These are phyloP conservation scores for Trididemnum miniatum DNA, from an alignment of 23 tunicate species.

Conservation along the genomic window DNA sequence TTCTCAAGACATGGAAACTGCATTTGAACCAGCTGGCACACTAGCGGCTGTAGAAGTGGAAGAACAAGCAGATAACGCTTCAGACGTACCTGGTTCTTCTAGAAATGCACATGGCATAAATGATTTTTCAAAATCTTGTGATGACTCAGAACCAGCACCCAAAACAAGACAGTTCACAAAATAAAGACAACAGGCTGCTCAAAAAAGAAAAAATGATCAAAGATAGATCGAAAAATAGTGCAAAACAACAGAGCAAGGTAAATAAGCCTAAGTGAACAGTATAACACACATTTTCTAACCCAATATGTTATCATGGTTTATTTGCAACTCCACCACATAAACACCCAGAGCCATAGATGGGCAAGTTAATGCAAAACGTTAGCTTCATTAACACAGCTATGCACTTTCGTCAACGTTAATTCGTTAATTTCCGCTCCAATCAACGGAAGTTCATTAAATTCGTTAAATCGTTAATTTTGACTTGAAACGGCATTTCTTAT, in stretches of 20 bases:
- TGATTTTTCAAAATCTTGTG: not conserved
- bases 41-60: not conserved
- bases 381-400: too few relatives aligned
- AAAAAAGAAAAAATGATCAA: not conserved
- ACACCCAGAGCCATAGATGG: too few relatives aligned
- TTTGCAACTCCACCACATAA: not conserved
- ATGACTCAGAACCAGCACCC: not conserved
- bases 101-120: not conserved
- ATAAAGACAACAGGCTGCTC: not conserved
- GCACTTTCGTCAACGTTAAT: too few relatives aligned
- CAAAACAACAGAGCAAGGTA: too few relatives aligned
- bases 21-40: slow-evolving; percentile 2
- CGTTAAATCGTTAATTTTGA: too few relatives aligned
- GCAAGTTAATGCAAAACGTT: too few relatives aligned
- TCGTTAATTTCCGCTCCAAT: too few relatives aligned
- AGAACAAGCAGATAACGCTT: not conserved
- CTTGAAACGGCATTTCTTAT: too few relatives aligned
- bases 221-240: too few relatives aligned
- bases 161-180: not conserved
- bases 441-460: too few relatives aligned
- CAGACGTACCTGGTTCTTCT: not conserved
- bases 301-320: not conserved
- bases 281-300: not conserved
- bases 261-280: not conserved
- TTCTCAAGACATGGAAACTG: not conserved